Base-by-base conservation (phyloP, 2,888 invertebrate species). In the Xestia rhomboidea region DNA sequence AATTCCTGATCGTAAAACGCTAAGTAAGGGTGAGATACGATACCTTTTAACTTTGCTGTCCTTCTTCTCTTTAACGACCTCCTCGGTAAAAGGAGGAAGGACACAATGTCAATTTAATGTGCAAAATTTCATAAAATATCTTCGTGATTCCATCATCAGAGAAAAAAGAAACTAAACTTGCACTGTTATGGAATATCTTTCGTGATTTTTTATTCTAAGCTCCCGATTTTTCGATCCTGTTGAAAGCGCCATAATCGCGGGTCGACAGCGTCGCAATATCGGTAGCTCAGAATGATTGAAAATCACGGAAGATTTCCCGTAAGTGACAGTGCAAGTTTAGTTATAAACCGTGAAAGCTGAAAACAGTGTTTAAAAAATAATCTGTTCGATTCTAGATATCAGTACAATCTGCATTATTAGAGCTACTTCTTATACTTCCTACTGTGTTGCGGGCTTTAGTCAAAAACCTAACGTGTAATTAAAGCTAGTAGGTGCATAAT, bases 1-100 rank as follows among this genome's bases (percentile, higher is more conserved):
- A 27, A 15, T 77, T 77, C 38, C 21, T 54, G 38, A 38, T 46
- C 44, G 51, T 77, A 44, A 70, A 79, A 49, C 41, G 30, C 74
- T 46, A 41, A 18, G n/a, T 51, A 41, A 34, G 18, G 15, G n/a
- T 41, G 21, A n/a, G n/a, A 76, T 62, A n/a, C n/a, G 21, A 34
- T n/a, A 76, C 41, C 75, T 75, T 27, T 49, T 54, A n/a, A 21
- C 18, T n/a, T 38, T 18, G 24, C 30, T 44, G 21, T 21, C 30
- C 15, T 44, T 21, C 15, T 54, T 34, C 15, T 21, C 0, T 30
- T 75, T 74, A 46, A 74, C 75, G 46, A 38, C 18, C 38, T 24
- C 5, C 13, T 46, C 13, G 7, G 8, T 18, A 38, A 60, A 75
- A 10, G 8, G 11, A 7, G 44, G 18, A 41, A 54, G 21, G 44